These are phyloP conservation scores for Labeo calbasu DNA, from an alignment of 2,797 vertebrate species.

Conservation along the genomic window DNA sequence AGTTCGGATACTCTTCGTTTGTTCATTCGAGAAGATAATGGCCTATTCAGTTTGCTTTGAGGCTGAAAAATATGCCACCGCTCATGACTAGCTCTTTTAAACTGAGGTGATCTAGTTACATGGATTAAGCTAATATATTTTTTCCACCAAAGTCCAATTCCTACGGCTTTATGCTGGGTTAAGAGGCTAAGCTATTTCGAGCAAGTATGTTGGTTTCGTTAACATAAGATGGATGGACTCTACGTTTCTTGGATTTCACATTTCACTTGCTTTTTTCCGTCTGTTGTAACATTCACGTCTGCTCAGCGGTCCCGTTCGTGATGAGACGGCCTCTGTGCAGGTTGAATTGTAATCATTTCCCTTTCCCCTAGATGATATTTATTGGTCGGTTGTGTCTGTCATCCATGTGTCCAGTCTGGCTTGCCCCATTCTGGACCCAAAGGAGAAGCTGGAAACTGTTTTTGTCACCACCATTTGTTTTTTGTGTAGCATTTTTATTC, in stretches of 20 bases:
- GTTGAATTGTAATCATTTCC: constrained; percentile 27
- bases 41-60: constrained; percentile 61
- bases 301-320: background rate
- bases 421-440: background rate
- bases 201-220: constrained; percentile 17
- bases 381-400: background rate
- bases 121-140: constrained; percentile 55
- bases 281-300: background rate
- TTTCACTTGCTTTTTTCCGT: background rate
- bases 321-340: constrained; percentile 16
- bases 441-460: background rate
- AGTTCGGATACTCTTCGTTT: constrained; percentile 17
- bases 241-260: background rate
- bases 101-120: constrained; percentile 65
- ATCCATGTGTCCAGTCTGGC: background rate
- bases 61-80: constrained; percentile 65
- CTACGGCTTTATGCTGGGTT: constrained; percentile 58
- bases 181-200: constrained; percentile 59
- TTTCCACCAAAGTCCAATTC: constrained; percentile 60
- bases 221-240: constrained; percentile 10
- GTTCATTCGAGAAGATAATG: constrained; percentile 65
- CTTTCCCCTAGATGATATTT: background rate
- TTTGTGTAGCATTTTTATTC: background rate
- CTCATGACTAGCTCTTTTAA: constrained; percentile 62
- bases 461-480: background rate